Evolutionary conservation across 2,113 vertebrate genomes (phyloP), one percentile per base, ranked within the genome.

Genomic region (Heterocephalus glaber): DNA sequence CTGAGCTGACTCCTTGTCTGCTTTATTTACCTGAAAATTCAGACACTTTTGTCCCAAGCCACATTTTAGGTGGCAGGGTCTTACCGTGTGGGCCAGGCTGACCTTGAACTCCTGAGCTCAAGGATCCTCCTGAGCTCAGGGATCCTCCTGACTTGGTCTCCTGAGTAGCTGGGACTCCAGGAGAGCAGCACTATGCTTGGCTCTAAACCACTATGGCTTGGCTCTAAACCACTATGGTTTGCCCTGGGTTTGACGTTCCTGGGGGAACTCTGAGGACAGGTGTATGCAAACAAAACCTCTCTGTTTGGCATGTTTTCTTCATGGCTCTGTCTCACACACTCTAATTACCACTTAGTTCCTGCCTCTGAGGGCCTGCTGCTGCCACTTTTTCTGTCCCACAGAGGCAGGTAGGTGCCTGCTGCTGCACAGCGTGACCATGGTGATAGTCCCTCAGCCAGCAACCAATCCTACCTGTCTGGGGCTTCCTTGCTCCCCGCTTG

Each of bases 401-500:
- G 66, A 72, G 47, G 26, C 44, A 72, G 66, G 35, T n/a, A 41
- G 58, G 77, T 22, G 52, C 19, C 52, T 30, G 65, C 7, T 2
- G 65, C 9, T 0, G 11, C 14, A 3, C 24, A 6, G 70, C 0
- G 70, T 80, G 84, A 38, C 86, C 79, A 74, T 60, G 68, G 96
- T 33, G 68, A 76, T 38, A 28, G 12, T 30, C n/a, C n/a, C 33
- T 12, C 1, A 7, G 11, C 0, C 6, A 20, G 10, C 9, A 20
- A 22, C 2, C 10, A 26, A 1, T 1, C 92, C 3, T 97, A 98
- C 98, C 97, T 98, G 95, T 14, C 70, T 47, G 89, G 11, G 16
- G 7, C 60, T 84, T 28, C 52, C 33, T 1, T 4, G 44, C 22
- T 95, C 90, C 33, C 66, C 63, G 16, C 47, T 96, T 91, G 96